Evolutionary conservation across 2,888 invertebrate genomes (phyloP), one percentile per base, ranked within the genome.

Genomic region (Alsophila aescularia): DNA sequence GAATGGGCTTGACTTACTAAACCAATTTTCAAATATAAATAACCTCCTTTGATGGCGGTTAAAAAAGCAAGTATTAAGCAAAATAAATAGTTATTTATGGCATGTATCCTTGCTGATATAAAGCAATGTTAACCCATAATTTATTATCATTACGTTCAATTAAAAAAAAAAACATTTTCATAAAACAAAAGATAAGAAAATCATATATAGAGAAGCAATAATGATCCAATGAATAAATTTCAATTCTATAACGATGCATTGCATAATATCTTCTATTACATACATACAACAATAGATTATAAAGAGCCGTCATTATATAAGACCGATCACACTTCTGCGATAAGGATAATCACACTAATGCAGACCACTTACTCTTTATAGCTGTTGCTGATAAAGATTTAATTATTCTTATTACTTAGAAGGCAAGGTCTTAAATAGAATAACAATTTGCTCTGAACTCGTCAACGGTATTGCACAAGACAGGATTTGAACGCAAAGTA

Each of bases 401-500:
- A 64, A 63, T 59, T 43, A 52, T 35, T 58, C 60, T 49, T 72
- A 68, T 62, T 43, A 13, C 48, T 3, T 15, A 45, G 8, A 32
- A 8, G n/a, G 59, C 71, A 75, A 63, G 59, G 70, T 63, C 61
- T 41, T 31, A 47, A 62, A 61, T 79, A 32, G 58, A 61, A 45
- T 58, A 53, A 21, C 43, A 55, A 58, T 60, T 42, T 52, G 47
- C 15, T 53, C 42, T 32, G 50, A 59, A 60, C 63, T 64, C 59
- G 60, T 54, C 56, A 48, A 58, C 58, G 45, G 52, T 56, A 65
- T 81, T 81, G 68, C 69, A 70, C 70, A 83, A 81, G 60, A 52
- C 64, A 72, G 78, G 79, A 81, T 77, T 76, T 66, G 69, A 64
- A 71, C 59, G 67, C 71, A 73, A 78, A 78, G 73, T 65, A 73